Base-by-base conservation (phyloP, 2,797 vertebrate genomes). In the Dromococcyx pavoninus region DNA sequence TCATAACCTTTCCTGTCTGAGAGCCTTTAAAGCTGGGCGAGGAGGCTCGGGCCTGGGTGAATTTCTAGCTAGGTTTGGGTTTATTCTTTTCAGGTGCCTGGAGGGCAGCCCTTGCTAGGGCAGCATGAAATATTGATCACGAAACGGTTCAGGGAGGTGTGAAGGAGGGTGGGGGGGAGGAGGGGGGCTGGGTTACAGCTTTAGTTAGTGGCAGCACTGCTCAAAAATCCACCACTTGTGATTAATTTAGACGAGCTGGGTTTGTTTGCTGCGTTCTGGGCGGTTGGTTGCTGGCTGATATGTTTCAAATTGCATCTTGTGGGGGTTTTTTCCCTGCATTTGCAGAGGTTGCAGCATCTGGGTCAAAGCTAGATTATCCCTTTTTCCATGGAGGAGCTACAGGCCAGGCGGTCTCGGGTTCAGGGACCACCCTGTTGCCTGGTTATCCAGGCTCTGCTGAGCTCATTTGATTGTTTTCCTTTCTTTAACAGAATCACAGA, bases 51-150 rank as follows among this genome's bases (percentile, higher is more conserved):
- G 46, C 76, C 94, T 62, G 25, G 35, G 10, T n/a, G 43, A 71
- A 37, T 54, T 53, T 73, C 66, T 51, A 64, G 65, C 43, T 54
- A 27, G 74, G 78, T 27, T 89, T 74, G 57, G 30, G 33, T 77
- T 89, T 86, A 69, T 37, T 71, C 51, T 82, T 66, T 78, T 72
- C 85, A 39, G 24, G 9, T 83, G 89, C 82, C 80, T 83, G 60
- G 57, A 96, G 93, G 95, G 83, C 81, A 87, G 33, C 88, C 85
- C 3, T 77, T 56, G 66, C 70, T 74, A 28, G 89, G 86, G 90
- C 86, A 71, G 78, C 91, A 65, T 96, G 93, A 96, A 97, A 95
- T 94, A 94, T 88, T 96, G 95, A 94, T 97, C 80, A 69, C 2
- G 44, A 22, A 95, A 58, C 48, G 39, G 62, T 28, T 60, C 4